A percentile compares a stretch with the other conserved stretches of the same genome.
These are phyloP conservation scores for Coryphaenoides rupestris DNA, from an alignment of 2,113 vertebrate genomes.

Conservation along the genomic window DNA sequence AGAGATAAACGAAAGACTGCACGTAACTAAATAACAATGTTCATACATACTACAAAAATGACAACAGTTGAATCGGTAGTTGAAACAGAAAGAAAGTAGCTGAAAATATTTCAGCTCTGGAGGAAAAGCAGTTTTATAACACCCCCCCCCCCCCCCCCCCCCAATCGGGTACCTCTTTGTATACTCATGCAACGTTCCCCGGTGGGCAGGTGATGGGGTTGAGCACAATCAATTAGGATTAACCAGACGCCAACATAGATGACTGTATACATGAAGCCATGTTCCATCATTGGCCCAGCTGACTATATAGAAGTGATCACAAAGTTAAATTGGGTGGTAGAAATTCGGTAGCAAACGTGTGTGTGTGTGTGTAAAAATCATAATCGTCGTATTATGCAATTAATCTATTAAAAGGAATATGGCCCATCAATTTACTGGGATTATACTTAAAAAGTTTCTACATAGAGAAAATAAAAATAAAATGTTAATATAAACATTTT, in stretches of 20 bases:
- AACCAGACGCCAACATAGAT: conserved; percentile 26
- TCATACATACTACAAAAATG: too few species aligned
- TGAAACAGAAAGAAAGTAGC: too few species aligned
- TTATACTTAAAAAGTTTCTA: conserved; percentile 50
- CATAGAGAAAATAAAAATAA: conserved; percentile 42
- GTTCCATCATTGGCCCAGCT: conserved; percentile 39
- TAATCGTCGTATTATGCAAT: too few species aligned
- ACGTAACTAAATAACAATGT: too few species aligned
- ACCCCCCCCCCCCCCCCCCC: neutral
- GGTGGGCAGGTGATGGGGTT: neutral
- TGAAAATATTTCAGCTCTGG: too few species aligned
- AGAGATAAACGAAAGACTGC: too few species aligned
- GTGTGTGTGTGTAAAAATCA: too few species aligned
- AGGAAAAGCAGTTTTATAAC: neutral
- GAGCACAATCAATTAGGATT: conserved; percentile 10
- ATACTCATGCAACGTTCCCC: conserved; percentile 16
- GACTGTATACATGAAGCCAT: conserved; percentile 45
- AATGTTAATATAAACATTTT: conserved; percentile 74
- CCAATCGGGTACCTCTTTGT: neutral
- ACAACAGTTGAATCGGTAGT: too few species aligned
- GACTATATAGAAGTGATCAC: conserved; percentile 7
- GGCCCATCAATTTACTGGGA: conserved; percentile 27
- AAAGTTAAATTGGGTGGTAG: neutral
- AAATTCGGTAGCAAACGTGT: conserved; percentile 18
- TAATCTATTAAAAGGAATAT: neutral